These are phyloP conservation scores for Spinus olivaceus DNA, from an alignment of 2,797 vertebrate genomes.

Conservation along the genomic window DNA sequence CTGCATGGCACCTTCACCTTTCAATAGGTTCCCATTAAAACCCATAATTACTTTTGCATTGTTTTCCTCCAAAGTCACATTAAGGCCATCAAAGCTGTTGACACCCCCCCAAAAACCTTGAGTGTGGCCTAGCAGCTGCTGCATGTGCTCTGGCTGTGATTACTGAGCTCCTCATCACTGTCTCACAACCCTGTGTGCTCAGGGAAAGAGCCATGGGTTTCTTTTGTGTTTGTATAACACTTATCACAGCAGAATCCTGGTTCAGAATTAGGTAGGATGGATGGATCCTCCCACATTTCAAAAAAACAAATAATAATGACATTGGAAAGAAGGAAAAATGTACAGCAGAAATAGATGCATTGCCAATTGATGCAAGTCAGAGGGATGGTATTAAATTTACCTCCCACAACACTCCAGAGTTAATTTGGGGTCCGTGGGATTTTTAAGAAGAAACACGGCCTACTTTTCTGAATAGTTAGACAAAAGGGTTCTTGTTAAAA, in stretches of 20 bases:
- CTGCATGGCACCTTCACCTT: neutral
- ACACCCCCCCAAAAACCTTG: neutral
- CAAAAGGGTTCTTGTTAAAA: neutral
- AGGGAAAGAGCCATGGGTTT: neutral
- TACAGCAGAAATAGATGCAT: neutral
- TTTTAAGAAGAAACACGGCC: neutral
- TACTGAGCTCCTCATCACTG: neutral
- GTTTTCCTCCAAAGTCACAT: neutral
- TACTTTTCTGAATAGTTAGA: constrained; percentile 20
- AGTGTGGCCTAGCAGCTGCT: neutral
- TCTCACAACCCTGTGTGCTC: neutral
- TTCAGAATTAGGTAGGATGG: neutral
- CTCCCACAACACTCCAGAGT: constrained; percentile 9
- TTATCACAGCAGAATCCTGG: neutral
- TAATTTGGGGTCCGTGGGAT: neutral
- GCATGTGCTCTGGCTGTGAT: rapidly evolving
- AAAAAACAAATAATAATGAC: neutral
- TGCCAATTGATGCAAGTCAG: neutral
- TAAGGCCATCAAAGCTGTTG: neutral
- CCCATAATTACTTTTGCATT: neutral
- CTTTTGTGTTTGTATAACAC: neutral
- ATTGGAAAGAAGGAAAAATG: neutral
- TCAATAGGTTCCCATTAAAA: neutral
- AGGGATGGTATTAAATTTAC: constrained; percentile 11
- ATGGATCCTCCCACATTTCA: neutral